Evolutionary conservation across 2,797 vertebrate genomes (phyloP).

Genomic region (Pagetopsis macropterus): DNA sequence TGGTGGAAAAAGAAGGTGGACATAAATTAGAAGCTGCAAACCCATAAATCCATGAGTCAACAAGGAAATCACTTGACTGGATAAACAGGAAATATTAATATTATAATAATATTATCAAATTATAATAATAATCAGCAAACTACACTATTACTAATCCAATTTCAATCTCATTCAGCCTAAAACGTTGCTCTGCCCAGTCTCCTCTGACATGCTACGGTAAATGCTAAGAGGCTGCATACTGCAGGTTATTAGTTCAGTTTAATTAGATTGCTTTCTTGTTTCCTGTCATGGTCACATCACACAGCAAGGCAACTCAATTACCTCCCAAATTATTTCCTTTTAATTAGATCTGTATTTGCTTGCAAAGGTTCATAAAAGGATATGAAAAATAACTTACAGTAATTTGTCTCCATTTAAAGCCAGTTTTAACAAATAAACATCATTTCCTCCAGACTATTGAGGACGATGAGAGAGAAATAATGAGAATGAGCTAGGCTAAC

Average conservation of each 20-base stretch:
- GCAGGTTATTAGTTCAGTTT: constrained; percentile 50
- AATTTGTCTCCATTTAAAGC: constrained; percentile 24
- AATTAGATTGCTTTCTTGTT: constrained; percentile 69
- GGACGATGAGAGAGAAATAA: background rate
- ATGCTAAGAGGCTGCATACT: constrained; percentile 39
- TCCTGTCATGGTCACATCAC: constrained; percentile 55
- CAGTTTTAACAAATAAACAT: constrained; percentile 21
- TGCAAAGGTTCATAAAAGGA: constrained; percentile 21
- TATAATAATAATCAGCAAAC: constrained; percentile 44
- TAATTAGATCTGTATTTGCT: constrained; percentile 62
- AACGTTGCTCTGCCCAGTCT: constrained; percentile 4
- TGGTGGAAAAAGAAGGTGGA: constrained; percentile 1
- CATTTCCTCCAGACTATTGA: constrained; percentile 4
- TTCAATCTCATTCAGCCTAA: constrained; percentile 30
- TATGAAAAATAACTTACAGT: background rate
- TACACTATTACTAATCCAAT: constrained; percentile 50
- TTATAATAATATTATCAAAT: no score
- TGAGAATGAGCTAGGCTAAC: background rate
- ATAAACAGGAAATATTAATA: constrained; percentile 55
- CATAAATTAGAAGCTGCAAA: constrained; percentile 2
- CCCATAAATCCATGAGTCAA: constrained; percentile 3
- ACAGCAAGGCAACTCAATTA: constrained; percentile 64
- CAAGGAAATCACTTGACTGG: constrained; percentile 34
- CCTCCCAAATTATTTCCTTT: constrained; percentile 37
- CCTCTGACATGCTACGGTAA: constrained; percentile 34